phyloP scores from a whole-genome alignment of 2,888 invertebrate genomes.

The Chrysolina americana region DNA sequence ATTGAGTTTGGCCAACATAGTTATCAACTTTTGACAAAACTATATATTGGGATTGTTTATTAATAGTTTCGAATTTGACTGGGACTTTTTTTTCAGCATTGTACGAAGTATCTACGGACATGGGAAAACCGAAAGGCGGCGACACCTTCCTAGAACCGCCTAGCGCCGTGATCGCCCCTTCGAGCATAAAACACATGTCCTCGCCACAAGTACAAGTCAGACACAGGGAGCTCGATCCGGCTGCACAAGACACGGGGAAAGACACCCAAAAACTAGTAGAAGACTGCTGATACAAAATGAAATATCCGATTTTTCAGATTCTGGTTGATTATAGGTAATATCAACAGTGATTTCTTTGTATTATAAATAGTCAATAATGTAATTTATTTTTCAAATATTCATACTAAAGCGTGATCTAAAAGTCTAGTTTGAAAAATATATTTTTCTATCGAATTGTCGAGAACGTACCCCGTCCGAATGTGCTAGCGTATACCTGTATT shows the following conservation, averaged over 20 bases:
- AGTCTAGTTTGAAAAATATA: slow-evolving; percentile 47
- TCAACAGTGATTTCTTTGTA: slow-evolving; percentile 39
- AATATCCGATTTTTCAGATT: slow-evolving; percentile 57
- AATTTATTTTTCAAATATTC: slow-evolving; percentile 50
- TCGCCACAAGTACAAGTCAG: slow-evolving; percentile 82
- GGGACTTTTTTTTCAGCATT: slow-evolving; percentile 72
- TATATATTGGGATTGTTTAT: too few relatives aligned
- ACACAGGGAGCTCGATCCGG: slow-evolving; percentile 87
- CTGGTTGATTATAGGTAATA: slow-evolving; percentile 58
- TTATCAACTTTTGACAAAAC: too few relatives aligned
- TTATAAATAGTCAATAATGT: slow-evolving; percentile 48
- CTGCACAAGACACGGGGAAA: slow-evolving; percentile 87
- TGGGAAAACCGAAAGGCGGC: slow-evolving; percentile 75
- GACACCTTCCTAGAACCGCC: slow-evolving; percentile 74
- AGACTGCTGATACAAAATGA: slow-evolving; percentile 77
- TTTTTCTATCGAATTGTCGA: slow-evolving; percentile 54
- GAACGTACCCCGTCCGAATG: slow-evolving; percentile 35
- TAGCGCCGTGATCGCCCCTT: slow-evolving; percentile 86
- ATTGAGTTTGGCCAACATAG: too few relatives aligned
- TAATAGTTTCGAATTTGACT: neutral
- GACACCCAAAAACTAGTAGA: slow-evolving; percentile 93
- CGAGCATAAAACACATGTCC: slow-evolving; percentile 84
- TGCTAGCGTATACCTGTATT: slow-evolving; percentile 30
- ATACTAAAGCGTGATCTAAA: slow-evolving; percentile 33
- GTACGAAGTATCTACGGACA: slow-evolving; percentile 86